Percentiles rank a stretch among this genome's conserved stretches.
Conservation (phyloP, 2,113 vertebrate genomes). For the Actenoides lindsayi region DNA sequence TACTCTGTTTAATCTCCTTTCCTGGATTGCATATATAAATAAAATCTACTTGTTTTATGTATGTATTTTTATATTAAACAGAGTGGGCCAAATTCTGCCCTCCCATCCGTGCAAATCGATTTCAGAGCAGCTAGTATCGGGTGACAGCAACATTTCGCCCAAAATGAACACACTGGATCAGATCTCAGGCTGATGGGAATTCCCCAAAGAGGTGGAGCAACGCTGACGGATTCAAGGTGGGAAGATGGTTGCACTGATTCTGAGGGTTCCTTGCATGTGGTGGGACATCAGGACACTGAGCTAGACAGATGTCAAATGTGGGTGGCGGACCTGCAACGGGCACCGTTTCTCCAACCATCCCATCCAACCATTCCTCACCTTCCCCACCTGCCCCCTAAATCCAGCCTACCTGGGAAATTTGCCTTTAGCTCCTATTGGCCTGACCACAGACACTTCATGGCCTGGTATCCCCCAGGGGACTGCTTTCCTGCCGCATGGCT, state of each 20-base stretch:
- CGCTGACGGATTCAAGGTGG: background rate
- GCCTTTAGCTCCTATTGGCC: background rate
- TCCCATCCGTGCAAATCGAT: constrained; percentile 29
- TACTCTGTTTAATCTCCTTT: constrained; percentile 55
- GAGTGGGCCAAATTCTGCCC: constrained; percentile 35
- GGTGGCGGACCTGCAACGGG: background rate
- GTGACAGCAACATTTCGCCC: constrained; percentile 14
- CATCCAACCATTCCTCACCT: background rate
- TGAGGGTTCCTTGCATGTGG: background rate
- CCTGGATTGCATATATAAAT: constrained; percentile 52
- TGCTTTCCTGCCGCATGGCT: background rate
- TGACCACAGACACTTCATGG: background rate
- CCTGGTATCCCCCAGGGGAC: background rate
- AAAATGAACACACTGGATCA: background rate
- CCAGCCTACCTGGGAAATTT: background rate
- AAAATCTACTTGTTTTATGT: constrained; percentile 33
- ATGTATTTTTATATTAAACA: constrained; percentile 47
- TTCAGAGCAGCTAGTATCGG: background rate
- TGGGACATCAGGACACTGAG: background rate
- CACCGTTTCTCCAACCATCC: background rate
- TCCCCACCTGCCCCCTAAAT: background rate
- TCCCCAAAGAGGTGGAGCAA: background rate
- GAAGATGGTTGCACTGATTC: background rate
- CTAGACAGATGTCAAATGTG: background rate
- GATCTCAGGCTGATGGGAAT: background rate